phyloP scores from a whole-genome alignment of 2,113 vertebrate species.

The Notothenia coriiceps region DNA sequence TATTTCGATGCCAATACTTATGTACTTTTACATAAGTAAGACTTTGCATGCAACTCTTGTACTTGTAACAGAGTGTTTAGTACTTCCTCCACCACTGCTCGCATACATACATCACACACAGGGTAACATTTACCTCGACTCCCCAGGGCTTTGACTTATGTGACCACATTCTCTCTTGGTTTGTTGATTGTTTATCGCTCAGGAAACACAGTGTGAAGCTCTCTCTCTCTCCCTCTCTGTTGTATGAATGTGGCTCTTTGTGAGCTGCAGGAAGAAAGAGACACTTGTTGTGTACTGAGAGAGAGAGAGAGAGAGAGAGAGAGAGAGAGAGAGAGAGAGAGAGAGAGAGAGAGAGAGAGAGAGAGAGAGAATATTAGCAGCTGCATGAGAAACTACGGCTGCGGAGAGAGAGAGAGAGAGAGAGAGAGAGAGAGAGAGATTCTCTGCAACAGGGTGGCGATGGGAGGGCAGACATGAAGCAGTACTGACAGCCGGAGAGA shows the following conservation, averaged over 20 bases:
- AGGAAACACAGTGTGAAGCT: slow-evolving; percentile 71
- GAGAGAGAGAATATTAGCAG: too few species aligned
- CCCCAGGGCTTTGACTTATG: slow-evolving; percentile 48
- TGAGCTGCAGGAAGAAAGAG: slow-evolving; percentile 77
- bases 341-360: too few species aligned
- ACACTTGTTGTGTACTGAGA: slow-evolving; percentile 75
- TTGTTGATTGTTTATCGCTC: slow-evolving; percentile 77
- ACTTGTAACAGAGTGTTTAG: slow-evolving; percentile 40
- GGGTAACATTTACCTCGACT: slow-evolving; percentile 44
- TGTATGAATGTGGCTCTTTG: slow-evolving; percentile 82
- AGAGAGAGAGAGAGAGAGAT: slow-evolving; percentile 22
- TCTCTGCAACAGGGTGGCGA: slow-evolving; percentile 28
- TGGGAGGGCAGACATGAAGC: slow-evolving; percentile 30
- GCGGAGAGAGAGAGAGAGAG: too few species aligned
- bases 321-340: too few species aligned
- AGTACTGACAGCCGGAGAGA: slow-evolving; percentile 54
- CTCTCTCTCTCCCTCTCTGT: slow-evolving; percentile 31
- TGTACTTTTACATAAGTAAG: too few species aligned
- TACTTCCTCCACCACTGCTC: too few species aligned
- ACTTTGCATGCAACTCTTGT: background rate
- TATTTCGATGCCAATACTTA: too few species aligned
- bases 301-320: slow-evolving; percentile 2
- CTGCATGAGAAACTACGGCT: too few species aligned
- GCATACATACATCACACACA: slow-evolving; percentile 30
- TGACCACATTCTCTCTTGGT: slow-evolving; percentile 52